Evolutionary conservation across 2,113 vertebrate genomes (phyloP).

Genomic region (Rhinoptilus africanus): DNA sequence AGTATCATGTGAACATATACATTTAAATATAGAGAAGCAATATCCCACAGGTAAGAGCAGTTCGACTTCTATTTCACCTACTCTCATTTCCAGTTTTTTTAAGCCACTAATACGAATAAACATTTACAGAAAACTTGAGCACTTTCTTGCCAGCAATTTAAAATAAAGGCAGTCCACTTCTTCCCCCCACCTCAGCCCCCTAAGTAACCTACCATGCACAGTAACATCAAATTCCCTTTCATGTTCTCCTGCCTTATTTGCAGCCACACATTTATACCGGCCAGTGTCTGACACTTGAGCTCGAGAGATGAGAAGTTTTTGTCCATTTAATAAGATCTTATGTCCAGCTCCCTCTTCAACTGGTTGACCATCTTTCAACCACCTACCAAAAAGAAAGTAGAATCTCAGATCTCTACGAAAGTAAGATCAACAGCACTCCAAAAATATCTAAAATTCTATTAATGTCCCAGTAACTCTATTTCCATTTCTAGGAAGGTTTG

Average conservation of each 20-base stretch:
- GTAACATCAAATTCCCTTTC: constrained; percentile 86
- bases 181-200: rapidly evolving
- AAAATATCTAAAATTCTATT: background rate
- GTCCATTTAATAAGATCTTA: constrained; percentile 78
- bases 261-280: constrained; percentile 87
- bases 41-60: background rate
- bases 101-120: background rate
- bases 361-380: constrained; percentile 87
- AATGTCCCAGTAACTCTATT: background rate
- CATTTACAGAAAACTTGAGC: background rate
- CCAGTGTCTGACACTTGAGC: constrained; percentile 88
- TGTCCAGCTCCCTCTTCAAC: constrained; percentile 76
- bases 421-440: background rate
- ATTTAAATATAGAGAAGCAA: background rate
- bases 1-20: background rate
- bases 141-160: background rate
- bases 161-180: background rate
- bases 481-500: background rate
- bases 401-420: background rate
- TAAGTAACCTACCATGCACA: constrained; percentile 82
- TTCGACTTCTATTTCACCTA: background rate
- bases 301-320: constrained; percentile 81
- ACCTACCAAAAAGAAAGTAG: constrained; percentile 73
- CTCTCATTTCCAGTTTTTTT: background rate
- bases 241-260: constrained; percentile 85